Evolutionary conservation across 2,797 vertebrate species (phyloP), one percentile per base, ranked within the genome.

Genomic region (Euphonia xanthogaster): DNA sequence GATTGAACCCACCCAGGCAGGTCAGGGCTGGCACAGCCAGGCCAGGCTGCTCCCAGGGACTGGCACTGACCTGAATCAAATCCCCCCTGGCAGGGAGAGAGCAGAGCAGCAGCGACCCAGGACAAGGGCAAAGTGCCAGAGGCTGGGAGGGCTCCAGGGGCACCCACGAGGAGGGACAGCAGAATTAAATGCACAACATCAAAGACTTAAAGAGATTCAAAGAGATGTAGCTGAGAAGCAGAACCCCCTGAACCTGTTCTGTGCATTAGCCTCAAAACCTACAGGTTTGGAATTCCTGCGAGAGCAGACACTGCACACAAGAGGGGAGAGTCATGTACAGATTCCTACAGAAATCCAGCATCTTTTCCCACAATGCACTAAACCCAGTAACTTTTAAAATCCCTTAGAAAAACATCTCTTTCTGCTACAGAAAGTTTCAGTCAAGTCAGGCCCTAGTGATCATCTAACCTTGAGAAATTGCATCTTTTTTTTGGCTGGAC

Each of bases 381-480:
- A 67, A 60, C 12, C 31, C n/a, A 42, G 8, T 1, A 25, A 54
- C 28, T 47, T 83, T 27, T 40, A 2, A 71, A 83, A 77, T 31
- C 53, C 75, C 17, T 60, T 3, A 9, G 22, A 62, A 88, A 87
- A 87, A 58, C n/a, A 71, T 7, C 30, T 44, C 65, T 93, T 90
- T 94, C 70, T 95, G n/a, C 31, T 61, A 30, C 22, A 24, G 50
- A 73, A 90, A 70, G 35, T 72, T 94, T 31, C 61, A 73, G 61
- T 39, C 72, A 40, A 74, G 42, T 20, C 73, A 81, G 62, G 28
- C 79, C 58, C 67, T 68, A n/a, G 77, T 17, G 73, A 71, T 72
- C 5, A 10, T 79, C 68, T 90, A 88, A 77, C 88, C 93, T 78
- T 86, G 76, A 75, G 73, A 94, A 90, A 93, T 18, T 51, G 39